Conservation (phyloP, 2,888 invertebrate genomes). For the Polydrusus pterygomalis region DNA sequence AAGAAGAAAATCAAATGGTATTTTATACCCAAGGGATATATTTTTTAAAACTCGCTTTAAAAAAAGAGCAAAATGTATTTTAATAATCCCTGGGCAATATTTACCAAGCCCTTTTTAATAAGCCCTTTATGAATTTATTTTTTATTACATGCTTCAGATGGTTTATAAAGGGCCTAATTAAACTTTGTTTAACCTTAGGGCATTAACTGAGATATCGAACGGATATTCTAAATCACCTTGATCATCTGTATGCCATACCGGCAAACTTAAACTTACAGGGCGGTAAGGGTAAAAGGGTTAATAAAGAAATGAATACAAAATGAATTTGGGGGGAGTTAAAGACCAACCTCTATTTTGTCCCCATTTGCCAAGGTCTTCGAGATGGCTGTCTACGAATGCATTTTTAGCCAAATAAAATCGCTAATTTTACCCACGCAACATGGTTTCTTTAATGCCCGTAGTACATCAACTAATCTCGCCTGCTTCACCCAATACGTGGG, state of each 20-base stretch:
- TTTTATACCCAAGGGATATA: background rate
- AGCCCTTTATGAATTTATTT: slow-evolving; percentile 15
- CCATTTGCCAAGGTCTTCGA: no score
- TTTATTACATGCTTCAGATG: slow-evolving; percentile 19
- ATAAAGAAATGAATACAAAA: no score
- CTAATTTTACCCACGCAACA: no score
- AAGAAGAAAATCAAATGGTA: background rate
- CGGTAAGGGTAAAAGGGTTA: no score
- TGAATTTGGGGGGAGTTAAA: no score
- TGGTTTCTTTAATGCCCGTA: no score
- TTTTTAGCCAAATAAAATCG: no score
- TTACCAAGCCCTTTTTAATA: slow-evolving; percentile 6
- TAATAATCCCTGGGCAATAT: slow-evolving; percentile 10
- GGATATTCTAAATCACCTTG: slow-evolving; percentile 1
- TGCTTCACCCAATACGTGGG: no score
- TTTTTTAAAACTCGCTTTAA: slow-evolving; percentile 5
- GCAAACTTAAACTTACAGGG: no score
- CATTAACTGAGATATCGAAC: slow-evolving; percentile 2
- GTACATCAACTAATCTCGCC: no score
- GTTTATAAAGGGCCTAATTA: slow-evolving; percentile 19
- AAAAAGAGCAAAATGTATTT: slow-evolving; percentile 6
- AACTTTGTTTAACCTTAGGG: background rate
- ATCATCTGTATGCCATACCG: background rate
- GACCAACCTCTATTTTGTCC: no score
- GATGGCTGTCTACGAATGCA: no score